Evolutionary conservation across 2,888 invertebrate genomes (phyloP), one percentile per base, ranked within the genome.

Genomic region (Chloromyia formosa): DNA sequence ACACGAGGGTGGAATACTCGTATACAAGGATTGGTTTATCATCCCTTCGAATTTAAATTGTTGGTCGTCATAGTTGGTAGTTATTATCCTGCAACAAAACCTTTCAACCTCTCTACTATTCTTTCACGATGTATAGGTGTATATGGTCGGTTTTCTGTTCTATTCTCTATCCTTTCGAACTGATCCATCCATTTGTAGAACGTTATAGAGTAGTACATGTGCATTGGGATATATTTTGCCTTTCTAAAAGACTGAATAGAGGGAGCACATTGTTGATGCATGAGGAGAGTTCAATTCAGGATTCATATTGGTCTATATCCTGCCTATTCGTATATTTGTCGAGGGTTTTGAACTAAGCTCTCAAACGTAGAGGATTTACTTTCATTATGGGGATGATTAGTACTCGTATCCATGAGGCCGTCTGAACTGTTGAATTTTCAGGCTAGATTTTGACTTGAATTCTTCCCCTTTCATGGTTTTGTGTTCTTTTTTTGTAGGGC

Each of bases 31-130:
- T 66, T 72, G 75, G 75, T 35, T 74, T 72, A 73, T 75, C 73
- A 74, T 62, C 62, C 71, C 69, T 42, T 64, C 56, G 68, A 74
- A 71, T 76, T 76, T 71, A 76, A 76, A 76, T 74, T 73, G 76
- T 76, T 49, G 62, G 49, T 53, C 62, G 61, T 62, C 40, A 27
- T 49, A 49, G 49, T 49, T 49, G 66, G 42, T 40, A 66, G 66
- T 66, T 66, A 66, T 62, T 62, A 49, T 66, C 49, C 66, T 66
- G 66, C 42, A 66, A 66, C 66, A 66, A 49, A 66, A 66, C 66
- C 18, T 49, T 66, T 49, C 22, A 49, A 49, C 49, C 27, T 35
- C 27, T 49, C 16, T 1, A 66, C 66, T 49, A 49, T 66, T 66
- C 66, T 66, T 66, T 66, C 49, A 5, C n/a, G 40, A 62, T 40